Conservation (phyloP, 2,888 invertebrate species). For the Amphiduros pacificus region DNA sequence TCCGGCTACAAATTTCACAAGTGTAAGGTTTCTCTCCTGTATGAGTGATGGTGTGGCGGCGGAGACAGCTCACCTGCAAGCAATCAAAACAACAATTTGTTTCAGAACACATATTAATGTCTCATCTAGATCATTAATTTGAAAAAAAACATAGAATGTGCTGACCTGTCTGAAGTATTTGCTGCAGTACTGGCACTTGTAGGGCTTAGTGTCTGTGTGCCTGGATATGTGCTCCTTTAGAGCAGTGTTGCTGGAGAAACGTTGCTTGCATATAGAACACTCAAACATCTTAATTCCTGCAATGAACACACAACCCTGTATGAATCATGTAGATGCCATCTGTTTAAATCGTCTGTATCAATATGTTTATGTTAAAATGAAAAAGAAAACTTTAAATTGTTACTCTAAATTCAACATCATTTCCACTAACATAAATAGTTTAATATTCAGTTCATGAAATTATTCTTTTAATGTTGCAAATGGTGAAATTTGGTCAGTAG, state of each 20-base stretch:
- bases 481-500: too few species aligned
- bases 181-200: background rate
- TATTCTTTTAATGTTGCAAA: too few species aligned
- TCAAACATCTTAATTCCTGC: constrained; percentile 53
- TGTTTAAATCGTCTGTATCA: too few species aligned
- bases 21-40: constrained; percentile 38
- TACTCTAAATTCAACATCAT: too few species aligned
- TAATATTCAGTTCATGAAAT: too few species aligned
- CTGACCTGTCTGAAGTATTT: background rate
- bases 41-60: constrained; percentile 50
- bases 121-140: background rate
- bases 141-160: background rate
- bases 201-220: background rate
- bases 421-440: too few species aligned
- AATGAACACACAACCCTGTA: constrained; percentile 14
- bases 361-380: too few species aligned
- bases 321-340: too few species aligned
- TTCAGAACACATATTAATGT: background rate
- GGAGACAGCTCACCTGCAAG: constrained; percentile 43
- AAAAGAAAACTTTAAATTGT: too few species aligned
- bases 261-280: constrained; percentile 46
- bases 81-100: background rate
- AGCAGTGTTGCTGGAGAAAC: constrained; percentile 50
- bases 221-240: constrained; percentile 49
- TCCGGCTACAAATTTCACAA: constrained; percentile 43